These are phyloP conservation scores for Cyclura pinguis DNA, from an alignment of 2,797 vertebrate species.

Conservation along the genomic window DNA sequence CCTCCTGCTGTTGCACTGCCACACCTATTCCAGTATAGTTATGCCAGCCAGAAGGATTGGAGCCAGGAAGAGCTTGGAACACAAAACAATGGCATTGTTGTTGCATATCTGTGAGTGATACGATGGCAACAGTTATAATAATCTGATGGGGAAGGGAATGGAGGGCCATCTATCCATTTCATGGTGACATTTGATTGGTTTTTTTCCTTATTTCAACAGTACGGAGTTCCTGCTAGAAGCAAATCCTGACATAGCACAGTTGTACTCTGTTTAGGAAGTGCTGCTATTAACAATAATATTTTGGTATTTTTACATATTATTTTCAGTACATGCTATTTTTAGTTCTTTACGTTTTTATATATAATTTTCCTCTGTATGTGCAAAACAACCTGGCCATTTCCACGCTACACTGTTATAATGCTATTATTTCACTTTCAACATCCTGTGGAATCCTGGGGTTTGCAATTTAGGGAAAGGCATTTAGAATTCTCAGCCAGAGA, in stretches of 20 bases:
- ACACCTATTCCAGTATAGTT: no score
- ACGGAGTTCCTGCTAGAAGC: not conserved
- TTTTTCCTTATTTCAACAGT: not conserved
- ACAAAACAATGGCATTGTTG: not conserved
- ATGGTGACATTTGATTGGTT: not conserved
- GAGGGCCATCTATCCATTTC: not conserved
- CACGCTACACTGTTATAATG: no score
- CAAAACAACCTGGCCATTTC: not conserved
- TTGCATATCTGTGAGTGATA: not conserved
- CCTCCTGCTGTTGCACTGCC: no score
- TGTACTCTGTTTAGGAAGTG: not conserved
- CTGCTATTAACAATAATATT: not conserved
- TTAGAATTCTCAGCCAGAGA: no score
- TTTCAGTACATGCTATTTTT: no score
- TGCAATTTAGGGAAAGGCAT: no score
- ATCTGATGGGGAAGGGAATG: not conserved
- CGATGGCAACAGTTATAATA: not conserved
- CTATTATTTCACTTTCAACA: no score
- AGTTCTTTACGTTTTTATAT: not conserved
- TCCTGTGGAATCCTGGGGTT: no score
- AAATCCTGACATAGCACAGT: not conserved
- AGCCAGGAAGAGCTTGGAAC: not conserved
- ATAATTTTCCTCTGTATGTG: not conserved
- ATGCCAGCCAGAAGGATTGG: no score
- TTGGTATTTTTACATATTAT: not conserved